phyloP scores from a whole-genome alignment of 2,888 invertebrate species.

The Archaeoteleia sp. region DNA sequence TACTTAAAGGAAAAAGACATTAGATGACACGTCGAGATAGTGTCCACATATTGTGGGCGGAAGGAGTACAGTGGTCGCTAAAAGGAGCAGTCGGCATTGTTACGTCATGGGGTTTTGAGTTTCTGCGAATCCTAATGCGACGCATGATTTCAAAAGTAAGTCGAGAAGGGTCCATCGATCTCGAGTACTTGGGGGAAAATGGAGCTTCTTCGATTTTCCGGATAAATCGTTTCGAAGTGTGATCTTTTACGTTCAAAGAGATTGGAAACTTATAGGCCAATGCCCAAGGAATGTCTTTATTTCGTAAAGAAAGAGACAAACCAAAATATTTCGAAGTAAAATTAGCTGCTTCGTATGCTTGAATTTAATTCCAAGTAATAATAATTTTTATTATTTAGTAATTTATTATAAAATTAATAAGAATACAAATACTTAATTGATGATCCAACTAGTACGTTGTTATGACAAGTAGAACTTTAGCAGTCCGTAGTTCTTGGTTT shows the following conservation, averaged over 20 bases:
- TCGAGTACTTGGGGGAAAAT: slow-evolving; percentile 21
- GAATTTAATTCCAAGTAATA: no score
- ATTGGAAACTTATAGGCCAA: neutral
- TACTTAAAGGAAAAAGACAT: slow-evolving; percentile 40
- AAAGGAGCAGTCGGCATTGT: slow-evolving; percentile 69
- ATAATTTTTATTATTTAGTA: no score
- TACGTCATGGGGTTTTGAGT: slow-evolving; percentile 68
- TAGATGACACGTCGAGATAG: slow-evolving; percentile 63
- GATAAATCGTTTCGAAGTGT: slow-evolving; percentile 12
- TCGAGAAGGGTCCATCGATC: slow-evolving; percentile 66
- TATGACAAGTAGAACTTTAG: no score
- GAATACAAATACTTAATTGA: no score
- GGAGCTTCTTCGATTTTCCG: slow-evolving; percentile 23
- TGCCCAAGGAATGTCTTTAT: neutral
- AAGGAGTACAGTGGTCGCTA: slow-evolving; percentile 62
- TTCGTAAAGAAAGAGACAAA: no score
- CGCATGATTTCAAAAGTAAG: slow-evolving; percentile 65
- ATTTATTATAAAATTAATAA: no score
- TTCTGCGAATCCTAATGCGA: slow-evolving; percentile 66
- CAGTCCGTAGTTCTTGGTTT: no score
- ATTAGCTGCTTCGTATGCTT: no score
- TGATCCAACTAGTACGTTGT: no score
- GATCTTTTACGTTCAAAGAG: neutral
- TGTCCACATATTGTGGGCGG: slow-evolving; percentile 64
- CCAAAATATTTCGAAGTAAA: no score